Base-by-base conservation (phyloP, 2,797 vertebrate genomes). In the Serranus cabrilla region DNA sequence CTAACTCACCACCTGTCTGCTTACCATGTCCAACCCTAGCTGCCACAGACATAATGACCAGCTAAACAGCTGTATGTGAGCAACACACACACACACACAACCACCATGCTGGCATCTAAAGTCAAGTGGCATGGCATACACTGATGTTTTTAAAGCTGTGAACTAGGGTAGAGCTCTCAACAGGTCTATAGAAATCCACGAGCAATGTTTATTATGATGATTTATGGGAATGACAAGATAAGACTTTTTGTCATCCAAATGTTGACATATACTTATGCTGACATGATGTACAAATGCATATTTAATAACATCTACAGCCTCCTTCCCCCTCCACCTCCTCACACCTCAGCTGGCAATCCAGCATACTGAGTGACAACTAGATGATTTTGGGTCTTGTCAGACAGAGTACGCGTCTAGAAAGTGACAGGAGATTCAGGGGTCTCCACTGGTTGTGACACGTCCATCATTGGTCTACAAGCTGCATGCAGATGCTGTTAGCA, bases 21-120 rank as follows among this genome's bases (percentile, higher is more conserved):
- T 63, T 57, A 70, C 69, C 34, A 67, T 80, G 72, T 72, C 70
- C 65, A 60, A 70, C 71, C 62, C 77, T 67, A 77, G 74, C 82
- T 87, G 81, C 81, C 70, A 80, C 25, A 40, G 57, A 62, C 66
- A 37, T 88, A 85, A 89, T 84, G 74, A 66, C 72, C 73, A 81
- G 60, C 62, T 62, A 49, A 83, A 80, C 58, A 50, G 40, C 40
- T 43, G 39, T 60, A 71, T 55, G 45, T 49, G 21, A 58, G 66
- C 43, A 14, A 9, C 18, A 12, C 17, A 27, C 45, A 16, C 64
- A 61, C 23, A 45, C 34, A 46, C 37, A 50, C 43, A 62, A 42
- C 21, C 56, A 11, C 46, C 54, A 49, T 37, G 57, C 54, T 64
- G 59, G 50, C 65, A 68, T 50, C 51, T 64, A 34, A 55, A 55